Conservation (phyloP, 2,797 vertebrate genomes). For the Naso thynnoides region DNA sequence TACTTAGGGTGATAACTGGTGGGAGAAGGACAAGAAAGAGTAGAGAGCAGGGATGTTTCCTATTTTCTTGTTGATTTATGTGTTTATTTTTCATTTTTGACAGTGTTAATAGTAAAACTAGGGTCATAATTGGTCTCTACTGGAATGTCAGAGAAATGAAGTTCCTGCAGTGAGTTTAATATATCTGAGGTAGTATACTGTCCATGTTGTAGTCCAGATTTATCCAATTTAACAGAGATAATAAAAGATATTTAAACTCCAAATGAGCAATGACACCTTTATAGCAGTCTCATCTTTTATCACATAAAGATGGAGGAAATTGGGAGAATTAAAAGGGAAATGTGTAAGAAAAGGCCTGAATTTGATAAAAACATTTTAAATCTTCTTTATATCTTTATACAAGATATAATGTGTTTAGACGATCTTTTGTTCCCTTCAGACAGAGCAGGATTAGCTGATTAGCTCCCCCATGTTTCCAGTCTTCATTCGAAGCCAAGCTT, state of each 20-base stretch:
- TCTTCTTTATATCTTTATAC: too few species aligned
- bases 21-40: constrained; percentile 39
- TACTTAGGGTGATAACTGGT: constrained; percentile 64
- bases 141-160: constrained; percentile 2
- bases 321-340: not conserved
- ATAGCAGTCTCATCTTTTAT: constrained; percentile 21
- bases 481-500: too few species aligned
- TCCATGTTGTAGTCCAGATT: not conserved
- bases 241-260: constrained; percentile 8
- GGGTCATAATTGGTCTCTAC: not conserved
- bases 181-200: not conserved
- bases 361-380: too few species aligned
- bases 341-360: too few species aligned
- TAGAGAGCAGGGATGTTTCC: constrained; percentile 45
- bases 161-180: constrained; percentile 11
- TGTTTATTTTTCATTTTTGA: constrained; percentile 24
- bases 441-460: too few species aligned
- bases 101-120: constrained; percentile 29
- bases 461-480: too few species aligned
- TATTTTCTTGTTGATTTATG: constrained; percentile 44
- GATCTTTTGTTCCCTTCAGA: too few species aligned
- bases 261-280: constrained; percentile 26
- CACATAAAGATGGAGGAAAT: not conserved
- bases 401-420: too few species aligned
- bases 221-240: constrained; percentile 27